phyloP scores from a whole-genome alignment of 64 coral and sea anemone species.

The Catalaphyllia jardinei region DNA sequence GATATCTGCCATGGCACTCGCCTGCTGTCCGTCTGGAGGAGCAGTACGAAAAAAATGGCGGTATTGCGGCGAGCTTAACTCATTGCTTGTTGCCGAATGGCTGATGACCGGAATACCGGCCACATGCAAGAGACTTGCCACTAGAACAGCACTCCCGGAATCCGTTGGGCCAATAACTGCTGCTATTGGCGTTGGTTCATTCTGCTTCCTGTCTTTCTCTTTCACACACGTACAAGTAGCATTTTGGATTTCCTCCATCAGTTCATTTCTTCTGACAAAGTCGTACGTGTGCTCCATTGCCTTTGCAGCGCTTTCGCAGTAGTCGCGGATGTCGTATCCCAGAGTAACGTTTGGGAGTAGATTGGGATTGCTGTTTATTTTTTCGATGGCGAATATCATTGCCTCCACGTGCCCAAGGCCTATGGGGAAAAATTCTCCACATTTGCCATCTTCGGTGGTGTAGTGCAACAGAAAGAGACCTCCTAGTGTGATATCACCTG shows the following conservation, averaged over 20 bases:
- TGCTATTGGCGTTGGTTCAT: slow-evolving; percentile 8
- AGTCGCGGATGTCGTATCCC: slow-evolving; percentile 56
- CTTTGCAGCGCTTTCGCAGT: slow-evolving; percentile 33
- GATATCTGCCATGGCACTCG: slow-evolving; percentile 59
- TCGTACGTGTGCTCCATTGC: slow-evolving; percentile 41
- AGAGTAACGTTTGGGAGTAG: slow-evolving; percentile 42
- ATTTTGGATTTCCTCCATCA: neutral
- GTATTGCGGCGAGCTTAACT: slow-evolving; percentile 43
- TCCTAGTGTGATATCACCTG: slow-evolving; percentile 62
- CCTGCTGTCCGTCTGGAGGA: slow-evolving; percentile 48
- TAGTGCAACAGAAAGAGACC: slow-evolving; percentile 66
- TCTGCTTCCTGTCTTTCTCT: neutral
- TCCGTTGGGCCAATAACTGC: slow-evolving; percentile 43
- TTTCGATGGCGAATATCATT: slow-evolving; percentile 67
- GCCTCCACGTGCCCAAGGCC: slow-evolving; percentile 63
- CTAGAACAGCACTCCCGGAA: slow-evolving; percentile 37
- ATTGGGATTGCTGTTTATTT: slow-evolving; percentile 50
- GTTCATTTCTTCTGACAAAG: slow-evolving; percentile 16
- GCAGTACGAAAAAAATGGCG: slow-evolving; percentile 53
- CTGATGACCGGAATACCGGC: slow-evolving; percentile 37
- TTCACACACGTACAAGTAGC: neutral
- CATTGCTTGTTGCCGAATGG: slow-evolving; percentile 54
- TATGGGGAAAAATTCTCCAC: slow-evolving; percentile 46
- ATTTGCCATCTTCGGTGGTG: slow-evolving; percentile 31
- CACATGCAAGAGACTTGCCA: slow-evolving; percentile 17